Evolutionary conservation across 92 coral and sea anemone genomes (phyloP).

Genomic region (Scolanthus callimorphus): DNA sequence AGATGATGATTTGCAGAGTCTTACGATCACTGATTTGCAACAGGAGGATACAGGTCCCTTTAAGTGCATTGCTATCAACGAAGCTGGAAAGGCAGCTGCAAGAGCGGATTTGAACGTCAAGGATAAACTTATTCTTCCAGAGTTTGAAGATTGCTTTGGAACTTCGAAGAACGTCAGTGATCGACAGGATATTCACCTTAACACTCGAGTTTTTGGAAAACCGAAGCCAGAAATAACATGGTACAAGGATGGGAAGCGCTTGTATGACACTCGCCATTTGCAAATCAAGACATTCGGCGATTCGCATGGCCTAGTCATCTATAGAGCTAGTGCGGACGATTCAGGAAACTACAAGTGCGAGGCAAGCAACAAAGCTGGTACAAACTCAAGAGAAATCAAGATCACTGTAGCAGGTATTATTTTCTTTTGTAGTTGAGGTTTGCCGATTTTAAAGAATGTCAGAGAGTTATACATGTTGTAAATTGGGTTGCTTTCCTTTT

Average conservation of each 20-base stretch:
- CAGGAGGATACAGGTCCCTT: constrained; percentile 79
- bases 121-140: constrained; percentile 65
- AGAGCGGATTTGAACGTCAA: constrained; percentile 56
- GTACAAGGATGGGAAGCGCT: constrained; percentile 69
- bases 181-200: constrained; percentile 64
- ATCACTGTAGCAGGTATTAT: constrained; percentile 76
- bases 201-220: constrained; percentile 67
- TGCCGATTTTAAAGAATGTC: too few relatives aligned
- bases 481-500: neutral
- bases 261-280: constrained; percentile 67
- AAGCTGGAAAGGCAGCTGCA: constrained; percentile 76
- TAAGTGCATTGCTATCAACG: constrained; percentile 86
- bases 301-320: constrained; percentile 53
- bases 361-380: constrained; percentile 82
- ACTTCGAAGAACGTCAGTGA: constrained; percentile 56
- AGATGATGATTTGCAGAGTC: constrained; percentile 66
- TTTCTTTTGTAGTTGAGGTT: too few relatives aligned
- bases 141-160: constrained; percentile 75
- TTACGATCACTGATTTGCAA: constrained; percentile 67
- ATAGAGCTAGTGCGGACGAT: constrained; percentile 62
- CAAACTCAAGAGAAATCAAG: constrained; percentile 51
- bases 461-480: neutral
- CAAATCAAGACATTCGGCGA: constrained; percentile 67
- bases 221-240: constrained; percentile 88
- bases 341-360: constrained; percentile 87